A percentile compares a stretch with the other conserved stretches of the same genome.
Conservation (phyloP, 1,140 invertebrate genomes). For the Monomorium pharaonis region DNA sequence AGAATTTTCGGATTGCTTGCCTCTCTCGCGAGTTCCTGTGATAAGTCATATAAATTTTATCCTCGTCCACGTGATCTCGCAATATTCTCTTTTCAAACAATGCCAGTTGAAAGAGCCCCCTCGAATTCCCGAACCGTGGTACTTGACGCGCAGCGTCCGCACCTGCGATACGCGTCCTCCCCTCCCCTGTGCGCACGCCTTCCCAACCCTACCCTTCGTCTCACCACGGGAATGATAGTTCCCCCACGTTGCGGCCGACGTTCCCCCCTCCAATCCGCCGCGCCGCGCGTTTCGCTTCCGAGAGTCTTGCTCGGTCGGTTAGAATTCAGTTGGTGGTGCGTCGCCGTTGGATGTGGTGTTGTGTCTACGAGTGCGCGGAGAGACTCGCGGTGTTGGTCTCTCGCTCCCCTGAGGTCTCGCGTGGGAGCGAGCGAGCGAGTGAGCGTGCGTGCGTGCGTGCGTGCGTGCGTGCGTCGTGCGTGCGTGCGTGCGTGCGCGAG, state of each 20-base stretch:
- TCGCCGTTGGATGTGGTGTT: constrained; percentile 68
- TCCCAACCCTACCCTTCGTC: not conserved
- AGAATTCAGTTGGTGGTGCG: constrained; percentile 79
- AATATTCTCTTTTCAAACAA: too few species aligned
- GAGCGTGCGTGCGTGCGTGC: not conserved
- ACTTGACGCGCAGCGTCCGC: constrained; percentile 8
- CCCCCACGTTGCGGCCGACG: constrained; percentile 18
- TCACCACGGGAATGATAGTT: constrained; percentile 15
- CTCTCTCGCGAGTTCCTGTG: too few species aligned
- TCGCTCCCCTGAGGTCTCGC: not conserved
- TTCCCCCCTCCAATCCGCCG: constrained; percentile 54
- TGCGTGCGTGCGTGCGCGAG: not conserved
- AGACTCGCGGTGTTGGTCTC: not conserved
- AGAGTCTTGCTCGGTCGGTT: constrained; percentile 63
- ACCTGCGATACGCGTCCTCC: constrained; percentile 56
- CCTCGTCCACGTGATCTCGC: too few species aligned
- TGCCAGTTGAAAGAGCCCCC: not conserved
- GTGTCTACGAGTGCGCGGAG: not conserved
- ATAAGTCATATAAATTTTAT: too few species aligned
- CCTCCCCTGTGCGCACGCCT: not conserved
- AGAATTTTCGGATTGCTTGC: too few species aligned
- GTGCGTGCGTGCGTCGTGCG: constrained; percentile 3
- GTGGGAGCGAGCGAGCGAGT: not conserved
- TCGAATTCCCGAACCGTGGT: constrained; percentile 18
- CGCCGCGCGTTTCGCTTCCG: constrained; percentile 52